Evolutionary conservation across 1,140 invertebrate species (phyloP), one percentile per base, ranked within the genome.

Genomic region (Sycophaga agraensis): DNA sequence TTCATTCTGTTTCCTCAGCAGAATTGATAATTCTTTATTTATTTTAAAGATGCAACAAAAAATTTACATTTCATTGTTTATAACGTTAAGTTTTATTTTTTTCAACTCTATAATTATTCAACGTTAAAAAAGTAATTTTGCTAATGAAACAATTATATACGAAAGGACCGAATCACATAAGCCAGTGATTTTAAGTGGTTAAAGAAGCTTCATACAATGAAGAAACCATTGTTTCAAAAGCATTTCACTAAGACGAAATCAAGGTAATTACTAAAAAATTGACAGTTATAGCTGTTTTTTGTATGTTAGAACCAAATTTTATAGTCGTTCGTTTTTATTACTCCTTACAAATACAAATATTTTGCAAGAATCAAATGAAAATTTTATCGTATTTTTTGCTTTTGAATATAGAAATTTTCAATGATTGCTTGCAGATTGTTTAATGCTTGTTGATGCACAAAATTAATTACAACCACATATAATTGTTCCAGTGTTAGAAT

Each of bases 231-330:
- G 42, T 54, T 42, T 39, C 12, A 34, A 43, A 53, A 60, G 60
- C 70, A 67, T 68, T 67, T 57, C 68, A 62, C 48, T 63, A 50
- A 50, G 43, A 69, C 31, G 59, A 69, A 62, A 49, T 40, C 68
- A 75, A 77, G 77, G 77, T 79, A 79, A 79, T 71, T 79, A 79
- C 75, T 68, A 66, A 46, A 70, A n/a, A 61, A 67, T 35, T 70
- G 70, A 66, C 63, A 70, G 22, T 35, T 48, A 68, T 67, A 66
- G 62, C 50, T 59, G 68, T 71, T 61, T 60, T 37, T 39, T 51
- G 22, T 51, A 43, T 42, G 16, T 28, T 59, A 45, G 17, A 51
- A 43, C 26, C 19, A 59, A 51, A 42, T 12, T 59, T 43, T 31
- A 40, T 59, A 51, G 48, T 51, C 19, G 22, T 21, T 59, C 21